A percentile compares a stretch with the other conserved stretches of the same genome.
These are phyloP conservation scores for Eulemur coronatus DNA, from an alignment of 2,797 vertebrate genomes.

Conservation along the genomic window DNA sequence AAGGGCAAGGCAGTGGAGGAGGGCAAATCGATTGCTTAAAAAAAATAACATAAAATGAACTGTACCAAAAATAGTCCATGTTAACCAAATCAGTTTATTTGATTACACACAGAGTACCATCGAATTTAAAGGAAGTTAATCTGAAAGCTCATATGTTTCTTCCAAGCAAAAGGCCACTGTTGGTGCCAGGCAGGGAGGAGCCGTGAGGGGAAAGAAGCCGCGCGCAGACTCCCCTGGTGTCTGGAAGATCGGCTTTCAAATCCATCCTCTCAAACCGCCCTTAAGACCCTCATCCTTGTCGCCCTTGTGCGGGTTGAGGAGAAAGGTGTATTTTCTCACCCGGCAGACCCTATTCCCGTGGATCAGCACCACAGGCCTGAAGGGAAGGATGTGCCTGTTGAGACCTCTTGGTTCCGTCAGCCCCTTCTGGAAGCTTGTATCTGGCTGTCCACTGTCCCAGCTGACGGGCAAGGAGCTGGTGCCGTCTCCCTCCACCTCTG, in stretches of 20 bases:
- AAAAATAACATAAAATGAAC: background rate
- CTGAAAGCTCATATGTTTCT: slow-evolving; percentile 23
- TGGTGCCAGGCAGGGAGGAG: background rate
- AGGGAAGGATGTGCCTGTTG: background rate
- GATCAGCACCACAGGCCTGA: background rate
- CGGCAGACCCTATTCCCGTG: background rate
- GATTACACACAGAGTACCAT: background rate
- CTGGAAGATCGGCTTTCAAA: background rate
- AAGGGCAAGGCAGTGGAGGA: background rate
- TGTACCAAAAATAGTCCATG: background rate
- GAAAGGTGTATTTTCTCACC: background rate
- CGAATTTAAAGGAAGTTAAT: slow-evolving; percentile 6
- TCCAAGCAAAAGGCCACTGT: background rate
- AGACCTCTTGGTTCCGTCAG: background rate
- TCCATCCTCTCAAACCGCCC: background rate
- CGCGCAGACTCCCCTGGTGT: background rate
- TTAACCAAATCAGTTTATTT: slow-evolving; percentile 16
- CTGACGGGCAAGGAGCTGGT: background rate
- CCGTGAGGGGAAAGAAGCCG: background rate
- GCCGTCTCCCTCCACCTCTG: background rate
- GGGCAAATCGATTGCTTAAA: background rate
- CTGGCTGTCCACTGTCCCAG: background rate
- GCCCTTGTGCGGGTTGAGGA: background rate
- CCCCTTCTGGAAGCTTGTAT: background rate
- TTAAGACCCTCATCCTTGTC: background rate